Base-by-base conservation (phyloP, 2,113 vertebrate species). In the Pygoscelis adeliae region DNA sequence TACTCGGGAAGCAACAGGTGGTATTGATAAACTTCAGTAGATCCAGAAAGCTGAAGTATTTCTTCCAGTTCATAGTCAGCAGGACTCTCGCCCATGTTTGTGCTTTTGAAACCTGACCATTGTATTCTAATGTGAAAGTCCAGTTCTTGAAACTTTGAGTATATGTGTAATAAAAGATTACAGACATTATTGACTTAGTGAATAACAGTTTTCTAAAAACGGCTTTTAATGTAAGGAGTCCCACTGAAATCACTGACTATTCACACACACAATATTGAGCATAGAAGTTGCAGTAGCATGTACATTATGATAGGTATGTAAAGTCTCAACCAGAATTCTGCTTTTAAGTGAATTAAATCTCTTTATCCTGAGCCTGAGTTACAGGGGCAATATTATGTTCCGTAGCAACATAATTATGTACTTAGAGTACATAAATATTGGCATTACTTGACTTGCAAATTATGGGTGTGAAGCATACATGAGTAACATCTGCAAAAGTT, bases 361-460 rank as follows among this genome's bases (percentile, higher is more conserved):
- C 84, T 84, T 83, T 73, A 76, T 76, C 49, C 69, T 36, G 36
- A 89, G 56, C 38, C 27, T 26, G 46, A 62, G 58, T 90, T 91
- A 46, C 1, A 67, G 29, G 38, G 76, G 59, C 50, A 71, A 65
- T 92, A 73, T 90, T 88, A 38, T 34, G 44, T 85, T 87, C 84
- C 7, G 3, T 83, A 70, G 93, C 73, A 96, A 88, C 62, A 25
- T 92, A 85, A 96, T 96, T 95, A 93, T n/a, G 40, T 69, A 49
- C 71, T 95, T 95, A 58, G 4, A 80, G 78, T 76, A 80, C 58
- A 78, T 90, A 97, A 97, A 97, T 95, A 95, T 73, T 94, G 90
- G 78, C 74, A 86, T 92, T 93, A 83, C 78, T 96, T 94, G 84
- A 93, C 82, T 95, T 96, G 92, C 90, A 97, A 94, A 97, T 97